Evolutionary conservation across 2,888 invertebrate genomes (phyloP).

Genomic region (Hyposoter didymator): DNA sequence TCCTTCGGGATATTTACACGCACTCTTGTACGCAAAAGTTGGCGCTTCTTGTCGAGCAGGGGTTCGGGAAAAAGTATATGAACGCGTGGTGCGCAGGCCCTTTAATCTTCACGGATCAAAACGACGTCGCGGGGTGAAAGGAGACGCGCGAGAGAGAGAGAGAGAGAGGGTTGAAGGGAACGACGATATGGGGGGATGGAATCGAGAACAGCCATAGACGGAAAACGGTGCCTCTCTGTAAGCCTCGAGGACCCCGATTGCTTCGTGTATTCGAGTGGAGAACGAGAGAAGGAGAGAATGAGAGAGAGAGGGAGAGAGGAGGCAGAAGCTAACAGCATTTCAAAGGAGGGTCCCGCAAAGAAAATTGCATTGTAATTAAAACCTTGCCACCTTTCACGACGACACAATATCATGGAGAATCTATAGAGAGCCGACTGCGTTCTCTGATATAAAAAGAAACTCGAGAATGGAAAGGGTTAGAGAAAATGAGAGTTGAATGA

Average conservation of each 20-base stretch:
- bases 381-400: slow-evolving; percentile 70
- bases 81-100: slow-evolving; percentile 75
- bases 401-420: slow-evolving; percentile 63
- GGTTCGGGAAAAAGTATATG: slow-evolving; percentile 65
- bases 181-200: slow-evolving; percentile 33
- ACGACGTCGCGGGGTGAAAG: slow-evolving; percentile 71
- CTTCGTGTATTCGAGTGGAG: slow-evolving; percentile 82
- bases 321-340: slow-evolving; percentile 80
- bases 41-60: slow-evolving; percentile 65
- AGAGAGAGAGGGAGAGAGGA: slow-evolving; percentile 23
- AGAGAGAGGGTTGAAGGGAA: slow-evolving; percentile 28
- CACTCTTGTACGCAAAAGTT: slow-evolving; percentile 73
- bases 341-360: slow-evolving; percentile 79
- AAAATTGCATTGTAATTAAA: slow-evolving; percentile 84
- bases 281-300: slow-evolving; percentile 27
- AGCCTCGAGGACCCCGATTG: slow-evolving; percentile 79
- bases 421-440: slow-evolving; percentile 30
- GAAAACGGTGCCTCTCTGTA: slow-evolving; percentile 45
- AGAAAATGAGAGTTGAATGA: slow-evolving; percentile 62
- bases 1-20: slow-evolving; percentile 76
- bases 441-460: slow-evolving; percentile 41
- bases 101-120: slow-evolving; percentile 84
- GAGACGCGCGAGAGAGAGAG: slow-evolving; percentile 29
- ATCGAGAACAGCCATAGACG: slow-evolving; percentile 42
- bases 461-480: slow-evolving; percentile 47